Base-by-base conservation (phyloP, 2,113 vertebrate genomes). In the Indicator indicator region DNA sequence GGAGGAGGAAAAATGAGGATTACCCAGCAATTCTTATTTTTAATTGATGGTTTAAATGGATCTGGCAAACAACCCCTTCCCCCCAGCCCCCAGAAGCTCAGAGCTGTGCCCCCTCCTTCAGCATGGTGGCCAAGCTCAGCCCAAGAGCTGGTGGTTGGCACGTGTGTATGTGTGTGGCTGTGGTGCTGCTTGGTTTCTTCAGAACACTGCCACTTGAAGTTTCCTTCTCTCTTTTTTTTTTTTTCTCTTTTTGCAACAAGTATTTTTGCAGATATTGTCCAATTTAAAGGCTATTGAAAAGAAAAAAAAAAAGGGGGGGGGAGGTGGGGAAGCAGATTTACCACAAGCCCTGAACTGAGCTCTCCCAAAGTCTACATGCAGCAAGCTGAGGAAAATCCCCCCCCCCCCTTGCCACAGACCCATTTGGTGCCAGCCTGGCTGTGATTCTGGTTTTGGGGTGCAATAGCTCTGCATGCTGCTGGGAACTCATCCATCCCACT, bases 321-420 rank as follows among this genome's bases (percentile, higher is more conserved):
- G 60, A 36, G 36, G 36, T 7, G 36, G 8, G 36, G 60, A 36
- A 36, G 2, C 24, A 62, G 62, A 4, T 20, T 91, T 86, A 32
- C 17, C n/a, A 11, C 46, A 50, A 80, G 38, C 33, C 64, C 58
- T 59, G 72, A 46, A 54, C 14, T 0, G 4, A 52, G n/a, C 33
- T 86, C 38, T 46, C 38, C 36, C 30, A 16, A 55, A 76, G 42
- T 18, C 69, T 5, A 6, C 5, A 11, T 27, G 56, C 2, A 1
- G 27, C 2, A 1, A 46, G 71, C 21, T 26, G 28, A 38, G 15
- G 32, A 83, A 32, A 5, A 5, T 52, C 28, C 33, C 11, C 0
- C 42, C 42, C 42, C 15, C 42, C 0, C 32, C 70, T 62, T 16
- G 3, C 18, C n/a, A 9, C 0, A 0, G n/a, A 16, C 16, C 30